Base-by-base conservation (phyloP, 1,140 invertebrate species). In the Phenacoccus solenopsis region DNA sequence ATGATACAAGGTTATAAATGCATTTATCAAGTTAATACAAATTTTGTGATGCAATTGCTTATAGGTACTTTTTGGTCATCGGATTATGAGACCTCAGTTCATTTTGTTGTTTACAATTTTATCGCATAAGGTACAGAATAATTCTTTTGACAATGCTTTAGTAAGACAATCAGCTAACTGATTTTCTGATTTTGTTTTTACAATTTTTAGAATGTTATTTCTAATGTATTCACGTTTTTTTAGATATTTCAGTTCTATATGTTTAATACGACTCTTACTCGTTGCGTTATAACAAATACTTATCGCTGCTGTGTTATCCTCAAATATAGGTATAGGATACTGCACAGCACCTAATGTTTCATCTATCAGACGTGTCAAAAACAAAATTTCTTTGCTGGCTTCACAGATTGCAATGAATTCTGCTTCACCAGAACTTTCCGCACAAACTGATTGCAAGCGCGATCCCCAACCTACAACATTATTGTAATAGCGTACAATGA, bases 261-360 rank as follows among this genome's bases (percentile, higher is more conserved):
- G 76, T 70, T 78, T 79, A 25, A 73, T 76, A 56, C 75, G 49
- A 28, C 70, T 72, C 64, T 78, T 75, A 56, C 75, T 76, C 69
- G 77, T 73, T 5, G 76, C 75, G 74, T 79, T 80, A 70, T 77
- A 75, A 68, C 74, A 74, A 70, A 81, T 69, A 27, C 75, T 72
- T n/a, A 82, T 78, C 3, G 73, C 67, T 28, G 68, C 27, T 27
- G 72, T 57, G 30, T 72, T 73, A 67, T 73, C 73, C 2, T 67
- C 70, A 70, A 59, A 56, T 5, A 73, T 22, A 32, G n/a, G 56
- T 1, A 68, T 25, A 1, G 56, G 35, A 1, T 72, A 61, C 38
- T 68, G 16, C 27, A 64, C 57, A 20, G 21, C 20, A 27, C 16
- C 24, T 16, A 59, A 28, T 0, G 69, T 21, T 70, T 73, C 69